Base-by-base conservation (phyloP, 2,888 invertebrate genomes). In the Drosophila merina region DNA sequence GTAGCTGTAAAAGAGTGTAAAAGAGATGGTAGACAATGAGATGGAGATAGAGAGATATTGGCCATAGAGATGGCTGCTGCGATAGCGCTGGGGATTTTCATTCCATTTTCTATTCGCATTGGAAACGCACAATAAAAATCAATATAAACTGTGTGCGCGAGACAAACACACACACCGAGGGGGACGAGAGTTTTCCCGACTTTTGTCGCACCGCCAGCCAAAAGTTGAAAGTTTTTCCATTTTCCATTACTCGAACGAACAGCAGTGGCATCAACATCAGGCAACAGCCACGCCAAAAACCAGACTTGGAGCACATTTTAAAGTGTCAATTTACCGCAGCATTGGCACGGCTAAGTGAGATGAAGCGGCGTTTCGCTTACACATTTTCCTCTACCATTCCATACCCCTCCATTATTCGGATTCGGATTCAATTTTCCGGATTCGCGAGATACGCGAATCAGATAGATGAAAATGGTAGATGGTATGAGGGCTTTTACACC, bases 311-410 rank as follows among this genome's bases (percentile, higher is more conserved):
- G 76, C 78, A 62, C 82, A 88, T 87, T 89, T 89, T 87, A 85
- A 88, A 90, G 88, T 89, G 89, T 89, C 89, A 89, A 90, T 90
- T 90, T 89, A 88, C 87, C 86, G 81, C 83, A 79, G 77, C 77
- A 74, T 76, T 87, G 84, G 73, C 84, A 67, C 30, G 36, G 50
- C 73, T 79, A 81, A 81, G 76, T 79, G 74, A 74, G 76, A 74
- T 67, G 72, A 54, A 74, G 75, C 74, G 66, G 76, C 79, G 75
- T 80, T 78, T 82, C 79, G 72, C 59, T 78, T 80, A 82, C 80
- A 20, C 20, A 20, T 20, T 20, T 84, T 76, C 49, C 40, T 57
- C 38, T 20, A 28, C 50, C 57, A 12, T 4, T 76, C 72, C 14
- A 14, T 14, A 14, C 14, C 14, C 74, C 81, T 77, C 81, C 72